Evolutionary conservation across 2,797 vertebrate species (phyloP), one percentile per base, ranked within the genome.

Genomic region (Neopelma chrysocephalum): DNA sequence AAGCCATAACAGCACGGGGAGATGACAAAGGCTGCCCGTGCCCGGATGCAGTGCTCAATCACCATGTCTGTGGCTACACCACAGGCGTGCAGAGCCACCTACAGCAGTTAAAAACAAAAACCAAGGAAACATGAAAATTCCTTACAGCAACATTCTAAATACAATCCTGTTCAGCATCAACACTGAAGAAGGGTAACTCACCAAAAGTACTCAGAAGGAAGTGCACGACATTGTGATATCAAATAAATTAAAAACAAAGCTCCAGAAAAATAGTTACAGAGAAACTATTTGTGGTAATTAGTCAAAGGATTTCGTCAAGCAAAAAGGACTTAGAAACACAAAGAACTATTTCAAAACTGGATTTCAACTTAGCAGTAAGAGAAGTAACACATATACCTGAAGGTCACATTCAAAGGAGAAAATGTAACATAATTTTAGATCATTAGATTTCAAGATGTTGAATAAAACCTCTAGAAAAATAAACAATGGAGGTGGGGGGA

Each of bases 31-130:
- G 98, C 97, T 17, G 99, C 99, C 64, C 91, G 96, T 1, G 98
- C 98, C 84, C 98, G 97, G 95, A 99, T 94, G 93, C 99, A 99
- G 62, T 98, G 99, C 34, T 99, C 98, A 19, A 99, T 98, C 94
- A 99, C 99, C 99, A 99, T 99, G 96, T 99, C 99, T 29, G 99
- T 99, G 8, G 99, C 99, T 78, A 99, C 98, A 9, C 99, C 99
- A 36, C 99, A 99, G 4, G 99, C 99, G 12, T 99, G 99, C 70
- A 99, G 97, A 7, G 99, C 99, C 68, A 99, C 99, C 99, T 99
- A 93, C 21, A 78, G 27, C 9, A 32, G 80, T 25, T 25, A 31
- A 78, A 81, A 81, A 92, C 75, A 92, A 54, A 72, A 90, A 73
- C 42, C 3, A 25, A 68, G 83, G 15, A 54, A 80, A 58, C 5